phyloP scores from a whole-genome alignment of 1,140 invertebrate genomes.

The Atta colombica region DNA sequence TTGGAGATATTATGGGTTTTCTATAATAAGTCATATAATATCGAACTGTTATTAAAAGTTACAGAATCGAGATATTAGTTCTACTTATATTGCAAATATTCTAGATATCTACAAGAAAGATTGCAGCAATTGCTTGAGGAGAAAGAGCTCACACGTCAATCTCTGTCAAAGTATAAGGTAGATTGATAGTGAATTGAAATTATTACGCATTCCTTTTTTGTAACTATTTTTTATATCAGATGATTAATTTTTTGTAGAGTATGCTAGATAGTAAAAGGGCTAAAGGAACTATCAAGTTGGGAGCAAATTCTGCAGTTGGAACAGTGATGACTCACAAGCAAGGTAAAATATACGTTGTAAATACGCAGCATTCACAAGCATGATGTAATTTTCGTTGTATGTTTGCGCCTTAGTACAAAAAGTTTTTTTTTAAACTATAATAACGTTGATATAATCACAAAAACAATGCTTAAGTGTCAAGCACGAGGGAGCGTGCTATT shows the following conservation, averaged over 20 bases:
- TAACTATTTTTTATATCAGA: not conserved
- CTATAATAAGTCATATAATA: no score
- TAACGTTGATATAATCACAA: no score
- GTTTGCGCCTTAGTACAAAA: no score
- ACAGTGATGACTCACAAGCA: slow-evolving; percentile 89
- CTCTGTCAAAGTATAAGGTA: slow-evolving; percentile 91
- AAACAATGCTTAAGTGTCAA: no score
- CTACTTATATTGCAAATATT: slow-evolving; percentile 53
- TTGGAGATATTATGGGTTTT: no score
- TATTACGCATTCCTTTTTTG: not conserved
- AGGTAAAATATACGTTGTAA: slow-evolving; percentile 81
- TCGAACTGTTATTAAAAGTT: no score
- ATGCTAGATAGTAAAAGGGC: slow-evolving; percentile 89
- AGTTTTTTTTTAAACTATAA: no score
- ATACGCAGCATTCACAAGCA: no score
- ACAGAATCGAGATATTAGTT: no score
- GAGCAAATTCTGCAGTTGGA: slow-evolving; percentile 86
- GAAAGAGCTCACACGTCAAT: slow-evolving; percentile 91
- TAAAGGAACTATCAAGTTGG: slow-evolving; percentile 89
- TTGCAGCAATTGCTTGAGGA: slow-evolving; percentile 93
- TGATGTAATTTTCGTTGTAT: no score
- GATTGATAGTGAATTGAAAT: slow-evolving; percentile 4
- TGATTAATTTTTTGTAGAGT: slow-evolving; percentile 80
- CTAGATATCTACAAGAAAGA: slow-evolving; percentile 92
- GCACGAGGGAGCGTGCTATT: no score